Evolutionary conservation across 2,888 invertebrate genomes (phyloP).

Genomic region (Gisinianus flammeolus): DNA sequence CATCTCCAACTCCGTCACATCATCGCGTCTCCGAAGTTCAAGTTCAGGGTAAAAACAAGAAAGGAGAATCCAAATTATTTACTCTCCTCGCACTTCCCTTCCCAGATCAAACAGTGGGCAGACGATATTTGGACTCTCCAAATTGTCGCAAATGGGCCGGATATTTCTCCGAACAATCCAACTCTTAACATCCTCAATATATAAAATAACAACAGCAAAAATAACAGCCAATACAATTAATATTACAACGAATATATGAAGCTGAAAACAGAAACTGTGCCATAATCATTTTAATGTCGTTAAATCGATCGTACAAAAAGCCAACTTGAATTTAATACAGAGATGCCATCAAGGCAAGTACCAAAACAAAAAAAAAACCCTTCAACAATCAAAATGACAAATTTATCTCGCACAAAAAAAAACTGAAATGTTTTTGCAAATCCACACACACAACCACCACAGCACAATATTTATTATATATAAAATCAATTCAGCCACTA

Average conservation of each 20-base stretch:
- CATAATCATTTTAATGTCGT: neutral
- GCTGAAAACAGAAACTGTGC: neutral
- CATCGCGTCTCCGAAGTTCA: neutral
- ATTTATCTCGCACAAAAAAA: neutral
- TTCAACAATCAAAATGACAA: neutral
- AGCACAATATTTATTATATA: neutral
- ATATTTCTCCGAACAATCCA: conserved; percentile 83
- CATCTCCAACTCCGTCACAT: conserved; percentile 12
- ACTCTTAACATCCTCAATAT: conserved; percentile 4
- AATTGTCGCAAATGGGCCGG: conserved; percentile 79
- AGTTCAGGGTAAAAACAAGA: conserved; percentile 39
- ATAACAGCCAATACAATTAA: neutral
- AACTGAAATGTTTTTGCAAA: neutral
- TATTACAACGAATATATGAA: neutral
- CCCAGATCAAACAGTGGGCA: conserved; percentile 89
- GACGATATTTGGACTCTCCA: conserved; percentile 78
- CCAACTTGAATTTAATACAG: neutral
- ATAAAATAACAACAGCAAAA: neutral
- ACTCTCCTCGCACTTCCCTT: conserved; percentile 89
- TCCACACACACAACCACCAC: neutral
- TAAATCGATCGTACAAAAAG: conserved; percentile 7
- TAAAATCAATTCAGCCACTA: too few species aligned
- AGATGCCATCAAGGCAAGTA: conserved; percentile 18
- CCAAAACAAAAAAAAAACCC: neutral
- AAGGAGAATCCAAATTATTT: conserved; percentile 66